A percentile compares a stretch with the other conserved stretches of the same genome.
These are phyloP conservation scores for Diprion similis DNA, from an alignment of 1,140 invertebrate genomes.

Conservation along the genomic window DNA sequence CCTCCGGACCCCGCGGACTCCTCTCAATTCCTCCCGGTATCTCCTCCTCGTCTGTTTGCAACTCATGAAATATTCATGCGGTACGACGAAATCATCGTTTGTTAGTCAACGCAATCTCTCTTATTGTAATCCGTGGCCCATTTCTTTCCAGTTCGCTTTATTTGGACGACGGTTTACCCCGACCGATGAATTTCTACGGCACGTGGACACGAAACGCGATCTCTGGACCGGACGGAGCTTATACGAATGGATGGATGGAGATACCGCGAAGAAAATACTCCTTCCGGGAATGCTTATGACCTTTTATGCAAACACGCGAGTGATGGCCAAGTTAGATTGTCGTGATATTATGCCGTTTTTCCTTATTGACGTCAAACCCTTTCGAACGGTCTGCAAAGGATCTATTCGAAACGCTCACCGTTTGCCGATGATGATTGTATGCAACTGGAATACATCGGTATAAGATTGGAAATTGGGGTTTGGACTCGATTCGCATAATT, in stretches of 20 bases:
- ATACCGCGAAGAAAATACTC: not conserved
- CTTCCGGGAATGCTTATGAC: not conserved
- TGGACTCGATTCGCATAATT: too few species aligned
- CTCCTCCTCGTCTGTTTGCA: slow-evolving; percentile 22
- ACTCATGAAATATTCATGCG: slow-evolving; percentile 54
- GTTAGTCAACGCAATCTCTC: slow-evolving; percentile 44
- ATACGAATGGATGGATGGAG: not conserved
- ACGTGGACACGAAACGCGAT: not conserved
- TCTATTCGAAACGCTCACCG: too few species aligned
- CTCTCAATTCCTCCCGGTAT: slow-evolving; percentile 12
- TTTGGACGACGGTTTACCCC: slow-evolving; percentile 10
- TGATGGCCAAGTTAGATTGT: too few species aligned
- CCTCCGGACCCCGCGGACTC: not conserved
- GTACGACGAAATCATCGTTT: slow-evolving; percentile 49
- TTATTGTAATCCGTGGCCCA: slow-evolving; percentile 27
- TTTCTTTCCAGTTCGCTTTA: slow-evolving; percentile 23
- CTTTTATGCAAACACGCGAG: not conserved
- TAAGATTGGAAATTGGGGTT: too few species aligned
- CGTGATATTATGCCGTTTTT: too few species aligned
- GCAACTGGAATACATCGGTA: too few species aligned
- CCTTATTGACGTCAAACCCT: too few species aligned
- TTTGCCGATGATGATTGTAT: too few species aligned
- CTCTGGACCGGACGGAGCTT: not conserved
- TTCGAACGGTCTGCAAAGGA: too few species aligned
- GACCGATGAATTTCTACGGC: slow-evolving; percentile 8